Conservation (phyloP, 2,797 vertebrate species). For the Lagodon rhomboides region DNA sequence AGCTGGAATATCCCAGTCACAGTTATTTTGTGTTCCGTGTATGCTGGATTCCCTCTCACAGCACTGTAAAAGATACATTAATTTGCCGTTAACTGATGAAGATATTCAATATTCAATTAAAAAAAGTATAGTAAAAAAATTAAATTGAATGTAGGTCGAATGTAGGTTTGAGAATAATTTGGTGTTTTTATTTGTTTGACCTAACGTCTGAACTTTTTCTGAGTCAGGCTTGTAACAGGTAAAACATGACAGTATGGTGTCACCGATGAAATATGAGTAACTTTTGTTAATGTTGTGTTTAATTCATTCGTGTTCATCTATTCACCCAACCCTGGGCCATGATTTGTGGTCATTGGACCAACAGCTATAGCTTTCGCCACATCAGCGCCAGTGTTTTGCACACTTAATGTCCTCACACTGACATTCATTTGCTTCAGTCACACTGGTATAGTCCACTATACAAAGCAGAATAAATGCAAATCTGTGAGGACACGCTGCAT, state of each 20-base stretch:
- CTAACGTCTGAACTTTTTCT: too few species aligned
- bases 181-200: too few species aligned
- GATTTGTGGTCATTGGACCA: background rate
- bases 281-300: background rate
- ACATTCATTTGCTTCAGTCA: slow-evolving; percentile 11
- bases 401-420: background rate
- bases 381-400: slow-evolving; percentile 5
- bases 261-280: background rate
- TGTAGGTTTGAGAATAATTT: too few species aligned
- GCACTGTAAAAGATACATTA: slow-evolving; percentile 2
- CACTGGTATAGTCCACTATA: background rate
- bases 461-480: slow-evolving; percentile 22
- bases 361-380: slow-evolving; percentile 3
- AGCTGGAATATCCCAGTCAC: slow-evolving; percentile 20
- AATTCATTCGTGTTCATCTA: background rate
- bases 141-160: too few species aligned
- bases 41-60: slow-evolving; percentile 1
- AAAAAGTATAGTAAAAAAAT: background rate
- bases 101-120: slow-evolving; percentile 8
- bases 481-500: slow-evolving; percentile 1
- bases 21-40: slow-evolving; percentile 14
- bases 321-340: background rate
- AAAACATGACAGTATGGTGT: background rate
- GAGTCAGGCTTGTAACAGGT: too few species aligned
- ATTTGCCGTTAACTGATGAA: slow-evolving; percentile 4